Evolutionary conservation across 2,797 vertebrate species (phyloP).

Genomic region (Clarias laeviceps): DNA sequence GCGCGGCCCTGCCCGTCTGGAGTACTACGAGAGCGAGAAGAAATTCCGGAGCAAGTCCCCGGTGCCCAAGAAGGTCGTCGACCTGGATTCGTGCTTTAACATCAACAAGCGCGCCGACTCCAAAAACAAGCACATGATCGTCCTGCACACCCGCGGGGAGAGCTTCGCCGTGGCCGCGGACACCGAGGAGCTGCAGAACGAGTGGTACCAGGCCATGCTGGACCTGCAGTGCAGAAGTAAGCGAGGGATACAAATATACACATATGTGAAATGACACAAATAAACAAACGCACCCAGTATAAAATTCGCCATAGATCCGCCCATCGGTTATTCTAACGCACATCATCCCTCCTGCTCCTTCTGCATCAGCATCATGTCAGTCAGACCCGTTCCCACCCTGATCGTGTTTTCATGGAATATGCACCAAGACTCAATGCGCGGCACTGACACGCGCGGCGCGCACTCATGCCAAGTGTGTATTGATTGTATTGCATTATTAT

Average conservation of each 20-base stretch:
- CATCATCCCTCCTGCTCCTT: not conserved
- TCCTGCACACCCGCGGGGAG: conserved; percentile 81
- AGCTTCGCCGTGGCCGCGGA: conserved; percentile 83
- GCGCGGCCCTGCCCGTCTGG: conserved; percentile 77
- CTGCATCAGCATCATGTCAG: conserved; percentile 7
- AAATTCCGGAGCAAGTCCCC: conserved; percentile 82
- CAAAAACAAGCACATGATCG: conserved; percentile 83
- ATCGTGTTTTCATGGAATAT: not conserved
- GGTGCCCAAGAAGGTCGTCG: conserved; percentile 75
- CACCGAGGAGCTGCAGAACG: conserved; percentile 78
- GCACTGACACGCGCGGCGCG: not conserved
- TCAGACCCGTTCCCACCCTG: conserved; percentile 11
- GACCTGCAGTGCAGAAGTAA: conserved; percentile 82
- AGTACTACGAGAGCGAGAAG: conserved; percentile 85
- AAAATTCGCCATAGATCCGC: conserved; percentile 15
- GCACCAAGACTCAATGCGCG: not conserved
- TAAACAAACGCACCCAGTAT: conserved; percentile 12
- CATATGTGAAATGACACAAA: not conserved
- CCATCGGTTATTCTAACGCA: conserved; percentile 16
- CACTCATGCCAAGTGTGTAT: not conserved
- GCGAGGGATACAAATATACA: conserved; percentile 38
- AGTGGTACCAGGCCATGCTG: conserved; percentile 83
- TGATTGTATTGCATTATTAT: not conserved
- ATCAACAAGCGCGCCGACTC: conserved; percentile 83
- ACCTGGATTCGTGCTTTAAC: conserved; percentile 80